Evolutionary conservation across 1,140 invertebrate species (phyloP).

Genomic region (Zaprionus davidi): DNA sequence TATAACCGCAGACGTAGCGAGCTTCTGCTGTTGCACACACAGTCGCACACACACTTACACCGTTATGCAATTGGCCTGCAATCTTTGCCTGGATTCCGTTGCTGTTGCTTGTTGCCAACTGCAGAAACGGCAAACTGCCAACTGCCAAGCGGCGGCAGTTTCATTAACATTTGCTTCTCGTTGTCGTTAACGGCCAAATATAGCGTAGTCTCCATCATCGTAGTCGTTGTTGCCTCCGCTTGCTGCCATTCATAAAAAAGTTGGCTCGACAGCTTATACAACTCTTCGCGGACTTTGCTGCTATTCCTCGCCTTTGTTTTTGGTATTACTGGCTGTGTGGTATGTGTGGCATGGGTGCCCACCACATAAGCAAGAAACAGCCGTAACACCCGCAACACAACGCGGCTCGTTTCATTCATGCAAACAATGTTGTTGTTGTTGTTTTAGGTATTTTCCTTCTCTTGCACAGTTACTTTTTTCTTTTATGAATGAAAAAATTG

Average conservation of each 20-base stretch:
- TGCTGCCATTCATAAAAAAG: constrained; percentile 74
- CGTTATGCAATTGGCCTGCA: constrained; percentile 73
- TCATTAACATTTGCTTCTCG: constrained; percentile 79
- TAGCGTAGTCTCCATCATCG: constrained; percentile 49
- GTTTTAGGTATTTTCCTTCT: constrained; percentile 16
- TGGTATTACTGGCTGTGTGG: background rate
- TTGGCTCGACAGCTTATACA: constrained; percentile 39
- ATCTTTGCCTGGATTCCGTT: constrained; percentile 57
- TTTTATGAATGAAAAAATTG: constrained; percentile 68
- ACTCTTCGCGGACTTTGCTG: constrained; percentile 31
- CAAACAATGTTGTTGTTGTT: constrained; percentile 23
- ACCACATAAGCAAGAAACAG: constrained; percentile 9
- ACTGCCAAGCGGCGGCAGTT: constrained; percentile 53
- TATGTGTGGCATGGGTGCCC: constrained; percentile 20
- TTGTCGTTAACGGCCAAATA: constrained; percentile 70
- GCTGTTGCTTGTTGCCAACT: constrained; percentile 28
- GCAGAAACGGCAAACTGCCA: constrained; percentile 3
- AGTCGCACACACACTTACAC: constrained; percentile 24
- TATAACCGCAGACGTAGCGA: constrained; percentile 3
- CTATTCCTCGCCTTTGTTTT: background rate
- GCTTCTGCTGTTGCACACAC: constrained; percentile 19
- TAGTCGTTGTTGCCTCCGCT: constrained; percentile 39
- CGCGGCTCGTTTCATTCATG: constrained; percentile 31
- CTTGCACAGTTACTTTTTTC: constrained; percentile 15
- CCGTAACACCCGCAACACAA: constrained; percentile 57